A percentile compares a stretch with the other conserved stretches of the same genome.
These are phyloP conservation scores for Solenodon paradoxus DNA, from an alignment of 2,113 vertebrate genomes.

Conservation along the genomic window DNA sequence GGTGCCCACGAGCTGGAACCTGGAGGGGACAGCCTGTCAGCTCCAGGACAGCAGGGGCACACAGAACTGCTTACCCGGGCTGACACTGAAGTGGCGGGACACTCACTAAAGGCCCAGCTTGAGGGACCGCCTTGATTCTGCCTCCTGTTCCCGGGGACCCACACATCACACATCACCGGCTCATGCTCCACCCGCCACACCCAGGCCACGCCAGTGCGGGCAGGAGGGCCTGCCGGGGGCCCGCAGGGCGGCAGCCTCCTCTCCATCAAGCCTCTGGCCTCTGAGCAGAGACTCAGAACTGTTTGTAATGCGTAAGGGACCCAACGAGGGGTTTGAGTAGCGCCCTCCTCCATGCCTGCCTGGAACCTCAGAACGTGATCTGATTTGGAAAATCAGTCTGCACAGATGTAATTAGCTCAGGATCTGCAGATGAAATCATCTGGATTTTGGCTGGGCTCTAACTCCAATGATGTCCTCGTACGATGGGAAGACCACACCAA, in stretches of 20 bases:
- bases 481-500: not conserved
- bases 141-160: too few species aligned
- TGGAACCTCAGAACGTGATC: not conserved
- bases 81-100: too few species aligned
- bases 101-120: not conserved
- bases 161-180: too few species aligned
- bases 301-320: too few species aligned
- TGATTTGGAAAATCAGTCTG: not conserved
- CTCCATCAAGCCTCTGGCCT: not conserved
- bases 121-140: not conserved
- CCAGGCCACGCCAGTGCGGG: too few species aligned
- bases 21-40: constrained; percentile 14
- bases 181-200: too few species aligned
- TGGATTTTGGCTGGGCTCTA: not conserved
- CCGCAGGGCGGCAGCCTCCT: not conserved
- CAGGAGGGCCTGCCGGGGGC: too few species aligned
- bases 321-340: not conserved
- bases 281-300: too few species aligned
- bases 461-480: not conserved
- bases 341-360: not conserved
- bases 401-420: not conserved
- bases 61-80: too few species aligned
- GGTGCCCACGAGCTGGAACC: not conserved
- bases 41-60: rapidly evolving
- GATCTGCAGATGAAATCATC: not conserved